Evolutionary conservation across 2,888 invertebrate species (phyloP), one percentile per base, ranked within the genome.

Genomic region (Nephrocerus scutellatus): DNA sequence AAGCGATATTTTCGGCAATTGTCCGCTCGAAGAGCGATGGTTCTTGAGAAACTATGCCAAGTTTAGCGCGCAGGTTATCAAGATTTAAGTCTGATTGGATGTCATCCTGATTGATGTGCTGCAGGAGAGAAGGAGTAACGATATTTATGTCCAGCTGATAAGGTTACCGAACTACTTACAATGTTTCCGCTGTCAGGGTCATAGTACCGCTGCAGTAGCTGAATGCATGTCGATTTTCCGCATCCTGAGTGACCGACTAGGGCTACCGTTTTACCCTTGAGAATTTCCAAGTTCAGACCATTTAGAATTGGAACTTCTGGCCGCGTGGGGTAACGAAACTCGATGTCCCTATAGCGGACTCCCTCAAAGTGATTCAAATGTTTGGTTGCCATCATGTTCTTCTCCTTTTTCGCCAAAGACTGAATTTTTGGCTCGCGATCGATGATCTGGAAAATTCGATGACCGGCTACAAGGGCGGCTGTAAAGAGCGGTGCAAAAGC

Each of bases 31-130:
- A 90, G 1, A 91, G 73, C 1, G 83, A 77, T 0, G 88, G 91
- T 58, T 91, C 90, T 62, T 91, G 91, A 0, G 86, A 84, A 6
- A 91, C 81, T 28, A 90, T 78, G 32, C 87, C 87, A 37, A 90
- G 73, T 62, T 84, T 83, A 9, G 75, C 70, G 2, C 91, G 74
- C 3, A 88, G 67, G 39, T 78, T 78, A 0, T 73, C 58, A 10
- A 88, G 60, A 4, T 84, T 80, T 49, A 88, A 70, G 51, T 76
- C 75, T 2, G 59, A 56, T 3, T 64, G 68, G 29, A 84, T 77
- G 54, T 82, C 66, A 56, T 75, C 53, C 65, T 70, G 45, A 63
- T 70, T 51, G 77, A 75, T 61, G 47, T 60, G 56, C 68, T 67
- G 39, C 0, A 41, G 24, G n/a, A n/a, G n/a, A n/a, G n/a, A n/a